Percentiles rank a stretch among this genome's conserved stretches.
Conservation (phyloP, 2,888 invertebrate genomes). For the Mechanitis messenoides region DNA sequence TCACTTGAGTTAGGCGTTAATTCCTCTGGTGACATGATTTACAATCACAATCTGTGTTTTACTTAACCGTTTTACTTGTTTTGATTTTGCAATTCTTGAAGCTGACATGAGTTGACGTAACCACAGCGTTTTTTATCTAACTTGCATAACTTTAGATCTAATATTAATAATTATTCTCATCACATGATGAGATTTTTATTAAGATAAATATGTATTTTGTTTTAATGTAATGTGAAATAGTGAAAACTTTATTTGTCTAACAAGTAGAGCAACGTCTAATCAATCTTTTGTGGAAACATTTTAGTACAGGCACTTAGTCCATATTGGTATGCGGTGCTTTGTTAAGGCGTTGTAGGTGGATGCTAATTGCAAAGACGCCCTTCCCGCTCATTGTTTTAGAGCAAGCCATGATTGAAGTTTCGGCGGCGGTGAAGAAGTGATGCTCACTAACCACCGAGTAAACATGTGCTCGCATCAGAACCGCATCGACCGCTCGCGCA, state of each 20-base stretch:
- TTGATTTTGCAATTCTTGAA: slow-evolving; percentile 67
- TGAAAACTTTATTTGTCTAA: slow-evolving; percentile 10
- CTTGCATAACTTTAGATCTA: slow-evolving; percentile 70
- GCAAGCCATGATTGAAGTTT: slow-evolving; percentile 74
- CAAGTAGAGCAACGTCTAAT: slow-evolving; percentile 41
- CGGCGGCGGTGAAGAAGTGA: slow-evolving; percentile 60
- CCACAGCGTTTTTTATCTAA: slow-evolving; percentile 69
- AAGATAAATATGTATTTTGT: neutral
- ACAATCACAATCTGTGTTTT: slow-evolving; percentile 62
- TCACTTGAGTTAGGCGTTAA: slow-evolving; percentile 61
- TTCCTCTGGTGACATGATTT: slow-evolving; percentile 67
- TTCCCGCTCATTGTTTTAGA: slow-evolving; percentile 75
- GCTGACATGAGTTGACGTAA: slow-evolving; percentile 67
- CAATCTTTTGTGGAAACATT: slow-evolving; percentile 49
- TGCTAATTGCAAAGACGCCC: slow-evolving; percentile 72
- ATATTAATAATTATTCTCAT: neutral
- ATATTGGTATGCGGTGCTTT: slow-evolving; percentile 51
- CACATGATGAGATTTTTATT: neutral
- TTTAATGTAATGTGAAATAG: slow-evolving; percentile 2
- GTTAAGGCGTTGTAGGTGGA: slow-evolving; percentile 67
- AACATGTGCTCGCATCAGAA: slow-evolving; percentile 59
- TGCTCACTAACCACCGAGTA: slow-evolving; percentile 66
- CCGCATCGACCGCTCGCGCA: slow-evolving; percentile 57
- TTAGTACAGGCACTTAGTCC: slow-evolving; percentile 61
- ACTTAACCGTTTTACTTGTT: slow-evolving; percentile 56